Conservation (phyloP, 2,797 vertebrate species). For the Thalassophryne amazonica region DNA sequence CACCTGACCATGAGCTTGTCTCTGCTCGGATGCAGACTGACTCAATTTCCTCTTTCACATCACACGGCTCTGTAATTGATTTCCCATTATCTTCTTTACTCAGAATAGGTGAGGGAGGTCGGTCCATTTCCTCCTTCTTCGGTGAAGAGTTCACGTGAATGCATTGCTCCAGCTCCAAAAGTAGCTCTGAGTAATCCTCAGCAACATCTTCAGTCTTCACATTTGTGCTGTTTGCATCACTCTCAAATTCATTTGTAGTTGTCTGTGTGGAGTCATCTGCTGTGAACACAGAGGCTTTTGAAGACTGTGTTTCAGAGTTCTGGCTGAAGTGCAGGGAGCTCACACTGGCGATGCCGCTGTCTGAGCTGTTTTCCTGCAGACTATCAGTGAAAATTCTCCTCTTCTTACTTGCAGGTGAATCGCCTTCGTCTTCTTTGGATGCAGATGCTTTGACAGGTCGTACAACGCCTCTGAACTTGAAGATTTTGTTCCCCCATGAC, state of each 20-base stretch:
- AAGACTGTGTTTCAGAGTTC: slow-evolving; percentile 49
- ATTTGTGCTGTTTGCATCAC: slow-evolving; percentile 53
- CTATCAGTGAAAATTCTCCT: slow-evolving; percentile 72
- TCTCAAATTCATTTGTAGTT: slow-evolving; percentile 29
- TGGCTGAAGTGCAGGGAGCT: slow-evolving; percentile 55
- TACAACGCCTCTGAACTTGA: slow-evolving; percentile 89
- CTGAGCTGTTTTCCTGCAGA: slow-evolving; percentile 47
- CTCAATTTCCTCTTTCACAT: slow-evolving; percentile 78
- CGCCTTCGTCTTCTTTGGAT: slow-evolving; percentile 72
- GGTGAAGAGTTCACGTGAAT: slow-evolving; percentile 61
- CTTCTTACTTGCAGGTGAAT: slow-evolving; percentile 80
- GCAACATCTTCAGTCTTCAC: slow-evolving; percentile 78
- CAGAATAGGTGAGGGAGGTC: slow-evolving; percentile 32
- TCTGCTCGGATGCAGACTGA: slow-evolving; percentile 52
- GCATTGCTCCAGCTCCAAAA: slow-evolving; percentile 64
- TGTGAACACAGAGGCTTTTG: slow-evolving; percentile 55
- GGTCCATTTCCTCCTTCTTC: slow-evolving; percentile 53
- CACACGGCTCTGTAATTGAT: slow-evolving; percentile 58
- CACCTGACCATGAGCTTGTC: slow-evolving; percentile 24
- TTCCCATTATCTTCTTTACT: slow-evolving; percentile 45
- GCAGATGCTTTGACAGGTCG: slow-evolving; percentile 76
- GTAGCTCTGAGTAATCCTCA: slow-evolving; percentile 75
- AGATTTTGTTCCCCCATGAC: slow-evolving; percentile 84
- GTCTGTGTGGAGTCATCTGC: slow-evolving; percentile 65
- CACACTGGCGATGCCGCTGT: slow-evolving; percentile 67